These are phyloP conservation scores for Mus pahari DNA, from an alignment of 2,113 vertebrate species.

Conservation along the genomic window DNA sequence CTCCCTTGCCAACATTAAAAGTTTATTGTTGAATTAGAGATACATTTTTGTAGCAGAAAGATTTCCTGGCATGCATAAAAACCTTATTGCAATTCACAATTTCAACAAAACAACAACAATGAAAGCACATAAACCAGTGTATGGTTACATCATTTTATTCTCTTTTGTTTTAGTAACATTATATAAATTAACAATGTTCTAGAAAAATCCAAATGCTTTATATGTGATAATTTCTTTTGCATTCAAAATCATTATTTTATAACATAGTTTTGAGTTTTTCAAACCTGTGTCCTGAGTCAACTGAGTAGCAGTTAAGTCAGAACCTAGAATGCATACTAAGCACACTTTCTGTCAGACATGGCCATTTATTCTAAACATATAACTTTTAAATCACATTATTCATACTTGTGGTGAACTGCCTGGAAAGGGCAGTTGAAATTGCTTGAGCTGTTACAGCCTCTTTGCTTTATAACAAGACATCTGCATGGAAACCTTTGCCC, in stretches of 20 bases:
- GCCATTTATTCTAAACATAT: not conserved
- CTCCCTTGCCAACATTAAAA: not conserved
- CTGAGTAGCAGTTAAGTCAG: not conserved
- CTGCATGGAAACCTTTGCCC: not conserved
- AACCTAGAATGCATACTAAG: not conserved
- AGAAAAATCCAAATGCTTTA: not conserved
- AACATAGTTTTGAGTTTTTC: not conserved
- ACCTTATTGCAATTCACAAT: not conserved
- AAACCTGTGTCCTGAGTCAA: not conserved
- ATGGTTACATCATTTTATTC: not conserved
- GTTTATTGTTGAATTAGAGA: not conserved
- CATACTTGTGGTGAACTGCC: not conserved
- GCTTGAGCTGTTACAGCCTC: not conserved
- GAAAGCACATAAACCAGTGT: not conserved
- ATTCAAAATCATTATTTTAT: constrained; percentile 23
- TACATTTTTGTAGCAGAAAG: not conserved
- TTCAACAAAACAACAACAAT: not conserved
- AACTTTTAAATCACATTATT: not conserved
- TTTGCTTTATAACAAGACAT: not conserved
- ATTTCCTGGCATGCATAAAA: not conserved
- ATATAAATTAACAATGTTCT: not conserved
- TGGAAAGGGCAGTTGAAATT: not conserved
- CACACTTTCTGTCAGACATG: not conserved
- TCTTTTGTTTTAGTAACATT: not conserved
- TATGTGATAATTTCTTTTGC: not conserved